A percentile compares a stretch with the other conserved stretches of the same genome.
phyloP scores from a whole-genome alignment of 1,140 invertebrate species.

The Gryon sp. region DNA sequence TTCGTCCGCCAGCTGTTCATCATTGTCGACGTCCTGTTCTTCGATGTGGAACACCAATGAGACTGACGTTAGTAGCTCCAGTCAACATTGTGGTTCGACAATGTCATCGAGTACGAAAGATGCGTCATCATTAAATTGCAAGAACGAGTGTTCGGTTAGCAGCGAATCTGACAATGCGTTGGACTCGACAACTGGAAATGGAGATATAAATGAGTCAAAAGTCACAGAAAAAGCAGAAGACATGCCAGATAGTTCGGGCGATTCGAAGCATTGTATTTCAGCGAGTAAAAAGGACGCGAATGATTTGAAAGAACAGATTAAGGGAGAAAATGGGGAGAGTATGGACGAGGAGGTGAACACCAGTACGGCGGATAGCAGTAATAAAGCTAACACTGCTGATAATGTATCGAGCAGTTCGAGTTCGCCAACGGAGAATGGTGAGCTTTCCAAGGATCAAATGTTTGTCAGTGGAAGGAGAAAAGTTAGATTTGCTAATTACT shows the following conservation, averaged over 20 bases:
- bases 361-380: conserved; percentile 79
- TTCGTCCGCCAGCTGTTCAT: conserved; percentile 69
- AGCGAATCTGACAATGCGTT: conserved; percentile 75
- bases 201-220: conserved; percentile 65
- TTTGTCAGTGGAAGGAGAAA: conserved; percentile 57
- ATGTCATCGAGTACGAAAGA: background rate
- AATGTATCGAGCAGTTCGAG: conserved; percentile 76
- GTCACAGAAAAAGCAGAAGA: conserved; percentile 66
- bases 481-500: conserved; percentile 18
- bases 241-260: conserved; percentile 82
- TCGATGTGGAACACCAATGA: conserved; percentile 72
- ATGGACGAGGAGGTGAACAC: conserved; percentile 70
- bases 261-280: conserved; percentile 79
- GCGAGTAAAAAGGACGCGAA: conserved; percentile 74
- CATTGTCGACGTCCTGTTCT: conserved; percentile 55
- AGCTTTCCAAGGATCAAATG: conserved; percentile 66
- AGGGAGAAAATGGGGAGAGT: conserved; percentile 73
- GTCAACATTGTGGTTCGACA: conserved; percentile 70
- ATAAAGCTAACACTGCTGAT: conserved; percentile 73
- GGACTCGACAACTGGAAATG: conserved; percentile 81
- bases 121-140: conserved; percentile 49
- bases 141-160: conserved; percentile 65
- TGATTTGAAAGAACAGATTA: conserved; percentile 52
- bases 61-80: conserved; percentile 76
- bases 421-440: conserved; percentile 78